Percentiles rank a stretch among this genome's conserved stretches.
Evolutionary conservation across 1,140 invertebrate species (phyloP).

Genomic region (Samia ricini): DNA sequence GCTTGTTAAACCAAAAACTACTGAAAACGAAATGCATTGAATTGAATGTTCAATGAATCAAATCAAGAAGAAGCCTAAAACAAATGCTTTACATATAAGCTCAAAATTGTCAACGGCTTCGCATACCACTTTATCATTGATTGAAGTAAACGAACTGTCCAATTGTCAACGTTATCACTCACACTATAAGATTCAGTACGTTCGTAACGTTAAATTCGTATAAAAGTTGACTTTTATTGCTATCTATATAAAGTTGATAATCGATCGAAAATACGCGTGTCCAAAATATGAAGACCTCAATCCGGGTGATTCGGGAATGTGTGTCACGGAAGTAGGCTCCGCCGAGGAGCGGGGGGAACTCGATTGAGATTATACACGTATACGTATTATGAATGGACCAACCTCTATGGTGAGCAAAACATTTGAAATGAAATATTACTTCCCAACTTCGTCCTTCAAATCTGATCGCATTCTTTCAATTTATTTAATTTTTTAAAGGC

Average conservation of each 20-base stretch:
- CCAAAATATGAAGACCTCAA: slow-evolving; percentile 58
- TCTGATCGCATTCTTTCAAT: no score
- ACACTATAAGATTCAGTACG: neutral
- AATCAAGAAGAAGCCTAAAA: slow-evolving; percentile 25
- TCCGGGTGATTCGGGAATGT: slow-evolving; percentile 61
- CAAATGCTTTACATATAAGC: slow-evolving; percentile 40
- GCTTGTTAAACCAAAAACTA: neutral
- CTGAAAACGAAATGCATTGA: neutral
- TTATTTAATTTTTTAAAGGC: no score
- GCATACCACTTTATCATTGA: slow-evolving; percentile 37
- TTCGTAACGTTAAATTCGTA: neutral
- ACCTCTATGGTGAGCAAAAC: neutral
- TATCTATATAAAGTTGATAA: slow-evolving; percentile 28
- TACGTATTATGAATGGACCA: neutral
- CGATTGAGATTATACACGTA: neutral
- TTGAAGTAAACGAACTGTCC: neutral
- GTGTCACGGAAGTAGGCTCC: slow-evolving; percentile 42
- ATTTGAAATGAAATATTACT: neutral
- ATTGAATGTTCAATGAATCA: neutral
- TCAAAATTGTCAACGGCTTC: slow-evolving; percentile 33
- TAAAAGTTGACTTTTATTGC: neutral
- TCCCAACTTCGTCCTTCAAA: no score
- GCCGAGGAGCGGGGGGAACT: neutral
- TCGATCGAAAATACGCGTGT: slow-evolving; percentile 23
- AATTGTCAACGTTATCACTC: neutral